A percentile compares a stretch with the other conserved stretches of the same genome.
phyloP scores from a whole-genome alignment of 1,140 invertebrate genomes.

The Daktulosphaira vitifoliae region DNA sequence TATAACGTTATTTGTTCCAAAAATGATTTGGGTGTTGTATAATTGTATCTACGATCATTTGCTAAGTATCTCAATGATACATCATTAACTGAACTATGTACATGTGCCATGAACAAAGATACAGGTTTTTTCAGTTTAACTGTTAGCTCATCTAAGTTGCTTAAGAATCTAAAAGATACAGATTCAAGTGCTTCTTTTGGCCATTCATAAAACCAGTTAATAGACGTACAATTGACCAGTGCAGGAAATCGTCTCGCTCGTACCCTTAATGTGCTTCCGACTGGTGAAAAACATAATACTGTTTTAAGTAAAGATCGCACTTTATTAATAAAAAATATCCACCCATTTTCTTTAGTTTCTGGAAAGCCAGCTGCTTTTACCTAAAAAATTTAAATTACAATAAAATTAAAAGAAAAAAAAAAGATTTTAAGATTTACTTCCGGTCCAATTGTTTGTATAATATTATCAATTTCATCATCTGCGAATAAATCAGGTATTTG shows the following conservation, averaged over 20 bases:
- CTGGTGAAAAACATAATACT: constrained; percentile 87
- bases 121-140: constrained; percentile 56
- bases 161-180: constrained; percentile 74
- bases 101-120: constrained; percentile 81
- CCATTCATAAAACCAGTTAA: constrained; percentile 97
- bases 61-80: constrained; percentile 70
- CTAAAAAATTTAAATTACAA: constrained; percentile 40
- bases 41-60: constrained; percentile 88
- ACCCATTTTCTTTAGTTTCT: constrained; percentile 87
- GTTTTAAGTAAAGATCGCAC: constrained; percentile 66
- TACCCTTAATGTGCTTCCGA: constrained; percentile 72
- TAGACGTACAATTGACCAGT: constrained; percentile 84
- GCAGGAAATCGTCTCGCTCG: constrained; percentile 87
- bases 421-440: constrained; percentile 53
- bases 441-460: constrained; percentile 67
- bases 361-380: constrained; percentile 66
- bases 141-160: constrained; percentile 61
- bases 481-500: constrained; percentile 85
- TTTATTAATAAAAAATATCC: constrained; percentile 89
- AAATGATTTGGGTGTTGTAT: constrained; percentile 92
- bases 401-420: neutral
- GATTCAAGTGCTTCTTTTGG: constrained; percentile 81
- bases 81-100: constrained; percentile 78
- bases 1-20: constrained; percentile 88
- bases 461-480: constrained; percentile 85